Conservation (phyloP, 2,113 vertebrate genomes). For the Porphyrio hochstetteri region DNA sequence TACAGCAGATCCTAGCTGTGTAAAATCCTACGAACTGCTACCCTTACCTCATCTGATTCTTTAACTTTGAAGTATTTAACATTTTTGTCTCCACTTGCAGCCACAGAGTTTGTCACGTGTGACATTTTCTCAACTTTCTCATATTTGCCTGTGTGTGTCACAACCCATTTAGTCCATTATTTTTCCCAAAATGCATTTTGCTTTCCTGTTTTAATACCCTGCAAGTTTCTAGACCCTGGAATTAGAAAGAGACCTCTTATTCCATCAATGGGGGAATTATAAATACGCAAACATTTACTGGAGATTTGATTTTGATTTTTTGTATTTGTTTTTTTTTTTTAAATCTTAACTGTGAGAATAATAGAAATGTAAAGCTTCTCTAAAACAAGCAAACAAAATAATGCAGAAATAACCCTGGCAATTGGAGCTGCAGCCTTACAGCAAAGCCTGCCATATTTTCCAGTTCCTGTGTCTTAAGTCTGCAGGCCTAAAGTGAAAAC, state of each 20-base stretch:
- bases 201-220: neutral
- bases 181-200: neutral
- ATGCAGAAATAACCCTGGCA: neutral
- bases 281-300: neutral
- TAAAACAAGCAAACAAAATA: neutral
- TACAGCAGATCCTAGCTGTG: neutral
- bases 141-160: neutral
- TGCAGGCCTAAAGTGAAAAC: constrained; percentile 1
- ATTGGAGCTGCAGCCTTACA: neutral
- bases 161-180: neutral
- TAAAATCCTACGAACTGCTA: neutral
- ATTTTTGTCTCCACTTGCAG: neutral
- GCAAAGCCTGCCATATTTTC: neutral
- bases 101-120: neutral
- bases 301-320: no score
- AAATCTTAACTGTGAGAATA: neutral
- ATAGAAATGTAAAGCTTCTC: neutral
- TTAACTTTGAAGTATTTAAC: neutral
- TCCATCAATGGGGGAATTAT: neutral
- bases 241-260: neutral
- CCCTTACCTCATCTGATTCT: neutral
- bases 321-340: neutral
- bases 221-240: neutral
- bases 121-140: neutral
- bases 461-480: neutral